Conservation (phyloP, 2,113 vertebrate species). For the Dromaius novaehollandiae region DNA sequence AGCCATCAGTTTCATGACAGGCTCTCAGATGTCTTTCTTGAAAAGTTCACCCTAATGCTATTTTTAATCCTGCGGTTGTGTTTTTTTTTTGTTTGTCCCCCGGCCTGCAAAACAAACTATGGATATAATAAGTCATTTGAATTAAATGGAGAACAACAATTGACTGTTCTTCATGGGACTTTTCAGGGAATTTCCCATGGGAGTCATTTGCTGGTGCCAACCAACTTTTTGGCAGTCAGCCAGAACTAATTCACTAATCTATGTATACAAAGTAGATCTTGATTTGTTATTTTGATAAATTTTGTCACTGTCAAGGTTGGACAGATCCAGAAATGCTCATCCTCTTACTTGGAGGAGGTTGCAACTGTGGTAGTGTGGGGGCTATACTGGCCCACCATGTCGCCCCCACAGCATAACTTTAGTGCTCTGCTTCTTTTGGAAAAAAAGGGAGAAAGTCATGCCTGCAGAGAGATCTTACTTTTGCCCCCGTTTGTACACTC, state of each 20-base stretch:
- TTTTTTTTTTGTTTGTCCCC: not conserved
- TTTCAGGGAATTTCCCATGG: not conserved
- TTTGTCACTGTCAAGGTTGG: not conserved
- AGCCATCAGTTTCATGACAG: not conserved
- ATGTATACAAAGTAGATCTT: not conserved
- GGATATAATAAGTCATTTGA: not conserved
- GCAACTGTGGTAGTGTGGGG: not conserved
- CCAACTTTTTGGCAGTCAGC: not conserved
- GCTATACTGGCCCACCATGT: not conserved
- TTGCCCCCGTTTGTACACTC: fast-evolving
- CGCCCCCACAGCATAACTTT: not conserved
- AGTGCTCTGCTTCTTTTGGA: not conserved
- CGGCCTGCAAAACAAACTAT: not conserved
- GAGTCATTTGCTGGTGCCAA: not conserved
- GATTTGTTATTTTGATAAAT: not conserved
- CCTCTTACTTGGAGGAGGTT: not conserved
- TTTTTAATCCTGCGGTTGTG: not conserved
- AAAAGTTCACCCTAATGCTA: not conserved
- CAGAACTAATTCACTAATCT: not conserved
- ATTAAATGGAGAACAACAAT: not conserved
- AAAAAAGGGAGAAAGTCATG: not conserved
- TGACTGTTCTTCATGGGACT: not conserved
- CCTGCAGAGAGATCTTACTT: not conserved
- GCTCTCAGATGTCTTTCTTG: not conserved
- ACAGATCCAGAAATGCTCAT: not conserved